Conservation (phyloP, 2,888 invertebrate species). For the Drosophila lutescens region DNA sequence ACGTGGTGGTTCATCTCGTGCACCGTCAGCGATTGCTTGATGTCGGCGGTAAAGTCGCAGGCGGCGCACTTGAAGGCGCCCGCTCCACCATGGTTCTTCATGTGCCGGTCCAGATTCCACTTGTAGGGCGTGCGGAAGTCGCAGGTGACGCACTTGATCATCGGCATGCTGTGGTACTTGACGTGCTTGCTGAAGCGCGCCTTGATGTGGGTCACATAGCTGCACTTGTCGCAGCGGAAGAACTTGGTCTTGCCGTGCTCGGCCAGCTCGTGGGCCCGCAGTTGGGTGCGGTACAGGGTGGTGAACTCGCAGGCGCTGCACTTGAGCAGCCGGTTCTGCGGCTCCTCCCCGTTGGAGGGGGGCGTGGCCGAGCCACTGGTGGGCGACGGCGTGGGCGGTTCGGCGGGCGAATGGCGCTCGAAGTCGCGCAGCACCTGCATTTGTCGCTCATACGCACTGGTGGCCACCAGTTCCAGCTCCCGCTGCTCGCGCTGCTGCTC, state of each 20-base stretch:
- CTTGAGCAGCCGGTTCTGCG: conserved; percentile 83
- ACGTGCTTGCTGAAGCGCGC: conserved; percentile 96
- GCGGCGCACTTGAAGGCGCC: conserved; percentile 94
- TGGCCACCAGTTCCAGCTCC: conserved; percentile 72
- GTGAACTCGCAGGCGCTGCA: conserved; percentile 90
- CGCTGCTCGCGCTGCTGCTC: conserved; percentile 80
- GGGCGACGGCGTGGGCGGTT: conserved; percentile 77
- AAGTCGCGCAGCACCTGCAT: conserved; percentile 64
- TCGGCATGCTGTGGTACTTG: conserved; percentile 96
- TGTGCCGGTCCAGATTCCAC: conserved; percentile 97
- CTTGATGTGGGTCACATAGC: conserved; percentile 95
- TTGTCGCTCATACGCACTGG: conserved; percentile 67
- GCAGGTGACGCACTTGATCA: conserved; percentile 96
- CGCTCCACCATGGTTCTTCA: conserved; percentile 94
- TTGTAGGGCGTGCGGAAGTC: conserved; percentile 96
- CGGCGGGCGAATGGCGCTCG: conserved; percentile 66
- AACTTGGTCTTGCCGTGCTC: conserved; percentile 91
- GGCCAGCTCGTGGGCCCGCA: conserved; percentile 89
- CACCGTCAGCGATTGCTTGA: conserved; percentile 95
- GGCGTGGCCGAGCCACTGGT: conserved; percentile 80
- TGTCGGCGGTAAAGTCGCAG: conserved; percentile 96
- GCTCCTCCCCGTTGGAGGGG: conserved; percentile 73
- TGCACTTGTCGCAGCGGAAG: conserved; percentile 95
- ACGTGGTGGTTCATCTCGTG: conserved; percentile 96
- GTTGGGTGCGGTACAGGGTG: conserved; percentile 87